Evolutionary conservation across 2,797 vertebrate genomes (phyloP).

Genomic region (Neomorphus geoffroyi): DNA sequence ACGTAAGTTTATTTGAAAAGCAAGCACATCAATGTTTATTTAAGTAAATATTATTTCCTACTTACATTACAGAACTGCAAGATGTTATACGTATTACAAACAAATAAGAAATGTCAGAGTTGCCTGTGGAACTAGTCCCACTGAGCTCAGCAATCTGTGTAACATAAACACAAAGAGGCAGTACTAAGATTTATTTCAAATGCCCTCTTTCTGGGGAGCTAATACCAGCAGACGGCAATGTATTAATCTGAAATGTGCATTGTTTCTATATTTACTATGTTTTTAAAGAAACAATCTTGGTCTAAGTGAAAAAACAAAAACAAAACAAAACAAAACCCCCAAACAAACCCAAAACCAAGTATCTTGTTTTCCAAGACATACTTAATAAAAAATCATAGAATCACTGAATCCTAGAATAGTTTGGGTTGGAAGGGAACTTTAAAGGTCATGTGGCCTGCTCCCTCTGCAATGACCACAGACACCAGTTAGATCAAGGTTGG

Average conservation of each 20-base stretch:
- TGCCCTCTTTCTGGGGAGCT: not conserved
- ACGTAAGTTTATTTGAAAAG: not conserved
- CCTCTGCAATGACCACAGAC: too few species aligned
- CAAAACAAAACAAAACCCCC: too few species aligned
- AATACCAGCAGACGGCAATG: not conserved
- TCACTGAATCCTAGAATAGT: too few species aligned
- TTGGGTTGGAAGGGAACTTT: too few species aligned
- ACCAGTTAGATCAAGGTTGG: too few species aligned
- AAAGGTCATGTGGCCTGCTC: too few species aligned
- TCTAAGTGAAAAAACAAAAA: not conserved
- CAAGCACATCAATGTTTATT: not conserved
- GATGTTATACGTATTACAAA: not conserved
- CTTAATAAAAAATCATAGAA: too few species aligned
- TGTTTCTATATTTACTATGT: not conserved
- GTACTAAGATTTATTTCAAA: not conserved
- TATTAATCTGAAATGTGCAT: not conserved
- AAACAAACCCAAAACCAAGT: not conserved
- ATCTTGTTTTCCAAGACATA: not conserved
- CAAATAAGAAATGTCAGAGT: not conserved
- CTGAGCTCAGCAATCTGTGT: not conserved
- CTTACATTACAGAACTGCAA: not conserved
- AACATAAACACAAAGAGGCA: not conserved
- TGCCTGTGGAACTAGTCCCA: not conserved
- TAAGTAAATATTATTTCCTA: not conserved
- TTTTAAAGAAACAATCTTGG: not conserved